Evolutionary conservation across 1,140 invertebrate species (phyloP).

Genomic region (Rhyzopertha dominica): DNA sequence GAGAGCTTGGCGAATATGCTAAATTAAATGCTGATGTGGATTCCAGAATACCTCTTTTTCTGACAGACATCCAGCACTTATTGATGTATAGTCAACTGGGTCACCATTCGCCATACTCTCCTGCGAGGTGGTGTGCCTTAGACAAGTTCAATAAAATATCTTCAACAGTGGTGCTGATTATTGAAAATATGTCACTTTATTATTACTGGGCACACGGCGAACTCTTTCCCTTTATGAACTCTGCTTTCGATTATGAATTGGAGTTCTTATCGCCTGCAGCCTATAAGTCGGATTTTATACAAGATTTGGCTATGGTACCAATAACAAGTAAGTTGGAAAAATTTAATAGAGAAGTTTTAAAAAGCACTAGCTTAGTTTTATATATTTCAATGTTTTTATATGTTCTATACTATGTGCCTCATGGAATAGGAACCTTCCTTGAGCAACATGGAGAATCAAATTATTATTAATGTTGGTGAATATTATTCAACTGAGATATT

Average conservation of each 20-base stretch:
- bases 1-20: conserved; percentile 57
- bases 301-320: conserved; percentile 71
- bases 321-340: conserved; percentile 48
- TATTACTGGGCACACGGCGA: conserved; percentile 65
- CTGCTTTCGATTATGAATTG: conserved; percentile 58
- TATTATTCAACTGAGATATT: too few relatives aligned
- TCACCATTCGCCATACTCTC: conserved; percentile 60
- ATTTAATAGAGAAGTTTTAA: conserved; percentile 40
- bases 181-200: conserved; percentile 71
- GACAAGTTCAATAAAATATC: conserved; percentile 65
- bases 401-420: too few relatives aligned
- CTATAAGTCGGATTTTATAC: conserved; percentile 66
- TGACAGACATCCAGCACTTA: conserved; percentile 78
- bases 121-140: conserved; percentile 73
- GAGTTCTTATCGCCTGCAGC: conserved; percentile 69
- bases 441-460: too few relatives aligned
- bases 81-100: conserved; percentile 70
- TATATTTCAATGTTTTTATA: too few relatives aligned
- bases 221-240: conserved; percentile 54
- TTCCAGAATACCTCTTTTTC: conserved; percentile 67
- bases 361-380: too few relatives aligned
- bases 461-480: too few relatives aligned
- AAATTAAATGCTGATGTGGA: conserved; percentile 49
- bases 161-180: conserved; percentile 66
- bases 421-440: too few relatives aligned